Conservation (phyloP, 2,797 vertebrate species). For the Pristis pectinata region DNA sequence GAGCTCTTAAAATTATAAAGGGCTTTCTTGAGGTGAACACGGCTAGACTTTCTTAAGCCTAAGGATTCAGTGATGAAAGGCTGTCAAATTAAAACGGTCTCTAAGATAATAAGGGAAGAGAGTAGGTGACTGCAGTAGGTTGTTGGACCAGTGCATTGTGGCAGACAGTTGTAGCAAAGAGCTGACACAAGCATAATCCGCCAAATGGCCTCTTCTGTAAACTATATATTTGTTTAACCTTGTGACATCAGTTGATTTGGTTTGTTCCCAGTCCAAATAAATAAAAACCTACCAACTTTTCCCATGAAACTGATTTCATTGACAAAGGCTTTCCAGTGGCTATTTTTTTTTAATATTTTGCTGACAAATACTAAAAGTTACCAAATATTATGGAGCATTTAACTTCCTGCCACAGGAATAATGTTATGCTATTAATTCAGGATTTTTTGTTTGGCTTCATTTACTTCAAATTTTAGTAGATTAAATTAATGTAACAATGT, state of each 20-base stretch:
- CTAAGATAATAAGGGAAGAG: not conserved
- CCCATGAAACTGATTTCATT: slow-evolving; percentile 1
- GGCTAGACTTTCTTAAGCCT: not conserved
- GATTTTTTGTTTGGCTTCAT: too few species aligned
- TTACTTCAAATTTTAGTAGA: not conserved
- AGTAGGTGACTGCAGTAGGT: not conserved
- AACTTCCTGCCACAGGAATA: not conserved
- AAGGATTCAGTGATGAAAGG: not conserved
- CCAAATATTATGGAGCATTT: not conserved
- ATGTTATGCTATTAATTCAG: not conserved
- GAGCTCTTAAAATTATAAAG: not conserved
- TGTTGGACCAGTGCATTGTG: not conserved
- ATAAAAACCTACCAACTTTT: not conserved
- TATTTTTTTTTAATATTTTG: not conserved
- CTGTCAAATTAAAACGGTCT: not conserved
- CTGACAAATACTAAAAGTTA: slow-evolving; percentile 15
- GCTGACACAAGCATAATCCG: not conserved
- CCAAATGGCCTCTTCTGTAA: not conserved
- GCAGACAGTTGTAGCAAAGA: not conserved
- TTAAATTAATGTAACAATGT: not conserved
- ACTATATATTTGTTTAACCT: slow-evolving; percentile 35
- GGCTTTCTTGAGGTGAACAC: not conserved
- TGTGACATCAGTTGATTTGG: slow-evolving; percentile 15
- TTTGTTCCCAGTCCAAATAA: not conserved
- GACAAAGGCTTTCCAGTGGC: slow-evolving; percentile 12